These are phyloP conservation scores for Botrylloides violaceus DNA, from an alignment of 23 tunicate genomes.

Conservation along the genomic window DNA sequence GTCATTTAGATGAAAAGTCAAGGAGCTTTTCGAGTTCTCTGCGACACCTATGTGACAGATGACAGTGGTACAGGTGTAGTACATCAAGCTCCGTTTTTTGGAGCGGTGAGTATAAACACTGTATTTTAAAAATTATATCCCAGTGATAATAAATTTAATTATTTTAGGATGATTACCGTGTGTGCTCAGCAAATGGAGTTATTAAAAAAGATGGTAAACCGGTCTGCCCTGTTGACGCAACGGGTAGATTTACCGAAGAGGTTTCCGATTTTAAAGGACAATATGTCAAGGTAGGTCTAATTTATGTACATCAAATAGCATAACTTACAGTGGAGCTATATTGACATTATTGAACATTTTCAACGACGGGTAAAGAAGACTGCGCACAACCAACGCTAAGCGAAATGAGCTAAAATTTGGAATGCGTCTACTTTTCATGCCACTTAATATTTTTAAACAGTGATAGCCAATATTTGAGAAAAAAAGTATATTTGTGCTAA, in stretches of 20 bases:
- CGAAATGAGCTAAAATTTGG: no score
- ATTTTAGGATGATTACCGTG: slow-evolving; percentile 90
- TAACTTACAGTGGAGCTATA: no score
- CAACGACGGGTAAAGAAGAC: no score
- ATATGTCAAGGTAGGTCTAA: slow-evolving; percentile 74
- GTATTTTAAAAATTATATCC: slow-evolving; percentile 6
- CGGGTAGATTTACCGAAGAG: slow-evolving; percentile 80
- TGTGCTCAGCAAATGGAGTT: slow-evolving; percentile 54
- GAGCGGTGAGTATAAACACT: slow-evolving; percentile 67
- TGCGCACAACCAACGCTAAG: no score
- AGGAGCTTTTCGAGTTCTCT: slow-evolving; percentile 71
- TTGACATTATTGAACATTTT: no score
- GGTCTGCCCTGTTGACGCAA: slow-evolving; percentile 89
- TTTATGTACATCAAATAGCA: no score
- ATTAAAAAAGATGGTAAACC: slow-evolving; percentile 74
- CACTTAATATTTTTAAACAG: no score
- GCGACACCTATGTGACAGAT: slow-evolving; percentile 76
- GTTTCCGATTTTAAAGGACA: slow-evolving; percentile 74
- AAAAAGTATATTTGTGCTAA: no score
- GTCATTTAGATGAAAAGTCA: slow-evolving; percentile 40
- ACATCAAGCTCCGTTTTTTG: slow-evolving; percentile 97
- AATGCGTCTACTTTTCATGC: no score
- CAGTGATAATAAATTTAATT: no score
- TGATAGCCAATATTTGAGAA: no score
- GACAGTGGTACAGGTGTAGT: slow-evolving; percentile 92